Conservation (phyloP, 2,113 vertebrate genomes). For the Cyprinodon variegatus region DNA sequence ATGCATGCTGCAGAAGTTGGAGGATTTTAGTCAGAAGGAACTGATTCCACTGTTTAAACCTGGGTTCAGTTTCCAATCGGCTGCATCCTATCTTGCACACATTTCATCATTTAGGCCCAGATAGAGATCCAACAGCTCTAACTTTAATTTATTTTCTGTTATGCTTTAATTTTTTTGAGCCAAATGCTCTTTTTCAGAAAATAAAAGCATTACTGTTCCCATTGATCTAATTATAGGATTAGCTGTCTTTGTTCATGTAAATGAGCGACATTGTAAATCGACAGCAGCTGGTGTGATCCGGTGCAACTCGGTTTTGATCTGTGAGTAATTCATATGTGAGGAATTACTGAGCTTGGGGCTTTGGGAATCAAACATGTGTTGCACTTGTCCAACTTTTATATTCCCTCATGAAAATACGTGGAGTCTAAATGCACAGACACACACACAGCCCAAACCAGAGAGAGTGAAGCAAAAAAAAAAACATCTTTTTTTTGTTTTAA, state of each 20-base stretch:
- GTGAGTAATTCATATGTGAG: constrained; percentile 56
- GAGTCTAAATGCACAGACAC: constrained; percentile 42
- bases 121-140: neutral
- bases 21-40: too few relatives aligned
- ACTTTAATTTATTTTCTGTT: neutral
- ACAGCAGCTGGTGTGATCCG: constrained; percentile 45
- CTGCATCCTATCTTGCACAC: neutral
- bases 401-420: constrained; percentile 44
- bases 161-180: neutral
- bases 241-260: constrained; percentile 13
- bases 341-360: constrained; percentile 50
- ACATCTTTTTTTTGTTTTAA: constrained; percentile 1
- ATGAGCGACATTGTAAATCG: constrained; percentile 16
- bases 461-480: constrained; percentile 29
- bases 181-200: neutral
- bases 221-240: constrained; percentile 14
- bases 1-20: too few relatives aligned
- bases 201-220: neutral
- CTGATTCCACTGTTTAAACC: too few relatives aligned
- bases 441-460: constrained; percentile 49
- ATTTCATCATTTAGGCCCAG: neutral
- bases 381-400: constrained; percentile 61
- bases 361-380: constrained; percentile 66
- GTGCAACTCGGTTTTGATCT: constrained; percentile 50
- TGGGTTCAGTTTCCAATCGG: neutral